These are phyloP conservation scores for Limnephilus auricula DNA, from an alignment of 2,888 invertebrate genomes.

Conservation along the genomic window DNA sequence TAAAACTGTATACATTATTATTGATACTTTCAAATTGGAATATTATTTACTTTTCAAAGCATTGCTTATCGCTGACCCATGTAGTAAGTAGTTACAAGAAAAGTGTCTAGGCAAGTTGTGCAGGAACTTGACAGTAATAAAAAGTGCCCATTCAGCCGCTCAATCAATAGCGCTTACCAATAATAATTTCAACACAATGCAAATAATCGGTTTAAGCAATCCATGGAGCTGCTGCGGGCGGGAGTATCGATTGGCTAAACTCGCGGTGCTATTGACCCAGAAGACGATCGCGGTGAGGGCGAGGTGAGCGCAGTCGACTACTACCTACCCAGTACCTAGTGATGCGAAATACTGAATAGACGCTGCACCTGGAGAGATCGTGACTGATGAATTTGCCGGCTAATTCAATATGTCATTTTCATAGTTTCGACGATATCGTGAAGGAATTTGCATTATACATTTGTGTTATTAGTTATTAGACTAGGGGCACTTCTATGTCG, in stretches of 20 bases:
- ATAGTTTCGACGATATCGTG: neutral
- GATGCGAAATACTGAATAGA: neutral
- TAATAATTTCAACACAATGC: neutral
- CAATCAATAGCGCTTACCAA: neutral
- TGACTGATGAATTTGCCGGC: neutral
- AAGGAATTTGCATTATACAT: neutral
- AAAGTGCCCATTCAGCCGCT: neutral
- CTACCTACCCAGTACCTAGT: no score
- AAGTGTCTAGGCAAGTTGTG: no score
- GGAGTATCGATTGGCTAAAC: neutral
- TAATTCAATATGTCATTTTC: neutral
- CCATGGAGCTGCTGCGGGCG: neutral
- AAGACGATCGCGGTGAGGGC: neutral
- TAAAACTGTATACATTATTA: no score
- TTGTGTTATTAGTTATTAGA: neutral
- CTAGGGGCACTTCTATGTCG: neutral
- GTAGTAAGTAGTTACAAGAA: no score
- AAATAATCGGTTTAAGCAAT: neutral
- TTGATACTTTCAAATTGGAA: no score
- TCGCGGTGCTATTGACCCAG: constrained; percentile 2
- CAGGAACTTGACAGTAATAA: no score
- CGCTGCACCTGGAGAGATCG: neutral
- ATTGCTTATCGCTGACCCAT: no score
- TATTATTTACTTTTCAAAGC: no score
- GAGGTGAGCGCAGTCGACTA: neutral